Evolutionary conservation across 2,888 invertebrate genomes (phyloP).

Genomic region (Mythimna loreyi): DNA sequence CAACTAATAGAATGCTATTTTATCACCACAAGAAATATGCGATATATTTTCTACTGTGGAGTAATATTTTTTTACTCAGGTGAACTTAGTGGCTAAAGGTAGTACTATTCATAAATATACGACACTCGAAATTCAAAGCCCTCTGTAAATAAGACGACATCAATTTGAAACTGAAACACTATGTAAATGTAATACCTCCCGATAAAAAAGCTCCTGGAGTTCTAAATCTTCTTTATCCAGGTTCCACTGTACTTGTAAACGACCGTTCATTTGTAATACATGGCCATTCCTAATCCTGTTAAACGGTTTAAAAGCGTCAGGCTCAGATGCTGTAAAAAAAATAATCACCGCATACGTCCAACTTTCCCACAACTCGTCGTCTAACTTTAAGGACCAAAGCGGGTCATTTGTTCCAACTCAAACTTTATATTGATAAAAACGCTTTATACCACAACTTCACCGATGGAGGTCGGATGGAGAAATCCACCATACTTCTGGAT

Average conservation of each 20-base stretch:
- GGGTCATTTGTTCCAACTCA: conserved; percentile 41
- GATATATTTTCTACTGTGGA: too few species aligned
- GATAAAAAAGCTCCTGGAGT: too few species aligned
- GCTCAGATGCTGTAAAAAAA: conserved; percentile 17
- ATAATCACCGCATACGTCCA: conserved; percentile 15
- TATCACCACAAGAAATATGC: too few species aligned
- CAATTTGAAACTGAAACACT: too few species aligned
- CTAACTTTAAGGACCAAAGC: conserved; percentile 24
- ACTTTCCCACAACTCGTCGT: conserved; percentile 26
- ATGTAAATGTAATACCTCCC: too few species aligned
- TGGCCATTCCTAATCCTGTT: conserved; percentile 1
- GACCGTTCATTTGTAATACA: not conserved
- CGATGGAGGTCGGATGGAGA: conserved; percentile 27
- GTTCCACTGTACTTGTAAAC: not conserved
- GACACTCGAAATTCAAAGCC: too few species aligned
- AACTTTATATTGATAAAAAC: conserved; percentile 51
- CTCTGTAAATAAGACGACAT: too few species aligned
- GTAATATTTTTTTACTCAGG: too few species aligned
- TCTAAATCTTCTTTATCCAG: too few species aligned
- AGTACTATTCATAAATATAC: too few species aligned
- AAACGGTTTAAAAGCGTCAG: conserved; percentile 18
- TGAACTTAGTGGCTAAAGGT: too few species aligned
- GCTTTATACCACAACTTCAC: conserved; percentile 46
- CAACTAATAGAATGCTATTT: too few species aligned
- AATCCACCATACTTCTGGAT: conserved; percentile 36